Conservation (phyloP, 2,797 vertebrate genomes). For the Myioborus miniatus region DNA sequence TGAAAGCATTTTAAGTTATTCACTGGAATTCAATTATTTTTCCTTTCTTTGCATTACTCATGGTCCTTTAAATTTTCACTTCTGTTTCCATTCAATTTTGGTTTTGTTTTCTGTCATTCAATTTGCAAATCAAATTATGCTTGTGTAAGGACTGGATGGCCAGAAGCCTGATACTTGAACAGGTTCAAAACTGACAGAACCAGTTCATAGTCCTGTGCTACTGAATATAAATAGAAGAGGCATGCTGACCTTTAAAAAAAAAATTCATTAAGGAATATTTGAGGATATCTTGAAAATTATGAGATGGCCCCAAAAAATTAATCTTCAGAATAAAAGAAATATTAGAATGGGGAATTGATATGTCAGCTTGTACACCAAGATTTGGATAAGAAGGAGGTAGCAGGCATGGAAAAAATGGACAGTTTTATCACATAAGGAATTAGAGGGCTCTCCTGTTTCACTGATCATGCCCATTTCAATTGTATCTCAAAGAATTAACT, state of each 20-base stretch:
- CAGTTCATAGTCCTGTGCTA: not conserved
- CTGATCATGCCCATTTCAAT: not conserved
- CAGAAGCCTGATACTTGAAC: not conserved
- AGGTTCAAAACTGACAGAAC: not conserved
- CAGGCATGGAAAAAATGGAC: not conserved
- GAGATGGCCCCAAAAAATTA: not conserved
- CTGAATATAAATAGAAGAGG: not conserved
- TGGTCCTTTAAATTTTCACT: not conserved
- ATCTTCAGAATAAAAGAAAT: not conserved
- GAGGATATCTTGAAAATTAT: not conserved
- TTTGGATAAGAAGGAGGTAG: not conserved
- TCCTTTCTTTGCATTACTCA: not conserved
- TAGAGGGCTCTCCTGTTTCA: not conserved
- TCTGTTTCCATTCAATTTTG: not conserved
- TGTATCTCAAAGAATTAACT: not conserved
- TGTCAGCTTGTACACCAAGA: not conserved
- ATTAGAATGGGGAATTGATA: not conserved
- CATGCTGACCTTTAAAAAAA: not conserved
- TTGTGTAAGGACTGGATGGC: not conserved
- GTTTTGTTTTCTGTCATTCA: not conserved
- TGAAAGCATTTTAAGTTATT: not conserved
- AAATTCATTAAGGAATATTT: not conserved
- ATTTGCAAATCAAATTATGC: not conserved
- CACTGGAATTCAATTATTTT: not conserved
- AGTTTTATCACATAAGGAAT: not conserved